phyloP scores from a whole-genome alignment of 64 coral and sea anemone genomes.

The Stichodactyla helianthus region DNA sequence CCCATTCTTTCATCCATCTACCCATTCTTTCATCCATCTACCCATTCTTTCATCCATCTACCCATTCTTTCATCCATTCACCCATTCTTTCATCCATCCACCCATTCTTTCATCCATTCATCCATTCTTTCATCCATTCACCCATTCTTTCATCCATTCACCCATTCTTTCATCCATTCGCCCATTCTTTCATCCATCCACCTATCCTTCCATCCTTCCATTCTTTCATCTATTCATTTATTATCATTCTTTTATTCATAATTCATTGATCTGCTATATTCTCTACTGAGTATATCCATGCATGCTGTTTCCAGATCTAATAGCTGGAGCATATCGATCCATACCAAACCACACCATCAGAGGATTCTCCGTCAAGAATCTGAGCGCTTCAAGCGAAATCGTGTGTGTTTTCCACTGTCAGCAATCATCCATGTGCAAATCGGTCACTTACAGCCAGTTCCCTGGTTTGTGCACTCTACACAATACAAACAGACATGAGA shows the following conservation, averaged over 20 bases:
- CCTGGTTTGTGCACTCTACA: neutral
- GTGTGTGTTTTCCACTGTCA: neutral
- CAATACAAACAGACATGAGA: neutral
- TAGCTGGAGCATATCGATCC: neutral
- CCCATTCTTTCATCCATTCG: too few species aligned
- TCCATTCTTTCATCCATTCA: too few species aligned
- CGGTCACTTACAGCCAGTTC: slow-evolving; percentile 1
- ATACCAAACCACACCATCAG: neutral
- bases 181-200: neutral
- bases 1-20: too few species aligned
- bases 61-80: too few species aligned
- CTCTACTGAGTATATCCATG: neutral
- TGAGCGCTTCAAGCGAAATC: neutral
- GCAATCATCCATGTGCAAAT: neutral
- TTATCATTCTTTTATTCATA: too few species aligned
- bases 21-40: too few species aligned
- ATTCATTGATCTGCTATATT: too few species aligned
- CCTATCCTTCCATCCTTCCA: neutral
- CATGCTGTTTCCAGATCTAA: neutral
- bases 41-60: too few species aligned
- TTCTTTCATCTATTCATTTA: too few species aligned
- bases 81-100: too few species aligned
- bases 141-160: too few species aligned
- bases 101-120: too few species aligned
- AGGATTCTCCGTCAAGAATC: neutral